Conservation (phyloP, 2,797 vertebrate genomes). For the Clarias laeviceps region DNA sequence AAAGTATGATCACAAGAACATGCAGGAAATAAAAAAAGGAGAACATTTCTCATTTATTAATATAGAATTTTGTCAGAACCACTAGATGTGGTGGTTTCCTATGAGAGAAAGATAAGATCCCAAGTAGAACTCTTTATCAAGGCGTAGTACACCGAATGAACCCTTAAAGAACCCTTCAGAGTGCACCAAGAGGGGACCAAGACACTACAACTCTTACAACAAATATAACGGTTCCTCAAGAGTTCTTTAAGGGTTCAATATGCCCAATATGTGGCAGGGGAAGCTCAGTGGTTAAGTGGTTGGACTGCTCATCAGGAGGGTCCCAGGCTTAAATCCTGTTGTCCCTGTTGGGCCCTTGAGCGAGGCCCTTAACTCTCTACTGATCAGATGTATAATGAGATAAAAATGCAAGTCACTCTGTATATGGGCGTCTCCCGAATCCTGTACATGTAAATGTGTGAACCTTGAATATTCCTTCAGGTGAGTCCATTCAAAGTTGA, state of each 20-base stretch:
- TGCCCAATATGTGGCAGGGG: too few species aligned
- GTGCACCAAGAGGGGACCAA: not conserved
- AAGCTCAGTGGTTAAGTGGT: too few species aligned
- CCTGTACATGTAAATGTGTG: too few species aligned
- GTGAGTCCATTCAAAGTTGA: not conserved
- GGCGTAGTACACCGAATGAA: not conserved
- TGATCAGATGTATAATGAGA: too few species aligned
- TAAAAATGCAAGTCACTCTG: too few species aligned
- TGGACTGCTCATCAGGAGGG: too few species aligned
- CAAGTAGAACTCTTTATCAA: not conserved
- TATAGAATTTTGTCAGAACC: not conserved
- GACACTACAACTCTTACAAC: not conserved
- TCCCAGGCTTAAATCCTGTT: too few species aligned
- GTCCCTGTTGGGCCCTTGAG: too few species aligned
- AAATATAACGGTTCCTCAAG: not conserved
- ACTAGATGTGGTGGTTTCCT: not conserved
- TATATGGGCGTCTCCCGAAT: too few species aligned
- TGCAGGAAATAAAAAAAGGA: not conserved
- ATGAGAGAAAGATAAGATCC: too few species aligned
- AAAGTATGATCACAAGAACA: not conserved
- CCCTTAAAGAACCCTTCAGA: not conserved
- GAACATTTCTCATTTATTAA: not conserved
- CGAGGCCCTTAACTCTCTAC: too few species aligned
- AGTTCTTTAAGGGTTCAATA: not conserved
- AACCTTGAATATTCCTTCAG: not conserved